Percentiles rank a stretch among this genome's conserved stretches.
Evolutionary conservation across 2,797 vertebrate genomes (phyloP).

Genomic region (Brotula barbata): DNA sequence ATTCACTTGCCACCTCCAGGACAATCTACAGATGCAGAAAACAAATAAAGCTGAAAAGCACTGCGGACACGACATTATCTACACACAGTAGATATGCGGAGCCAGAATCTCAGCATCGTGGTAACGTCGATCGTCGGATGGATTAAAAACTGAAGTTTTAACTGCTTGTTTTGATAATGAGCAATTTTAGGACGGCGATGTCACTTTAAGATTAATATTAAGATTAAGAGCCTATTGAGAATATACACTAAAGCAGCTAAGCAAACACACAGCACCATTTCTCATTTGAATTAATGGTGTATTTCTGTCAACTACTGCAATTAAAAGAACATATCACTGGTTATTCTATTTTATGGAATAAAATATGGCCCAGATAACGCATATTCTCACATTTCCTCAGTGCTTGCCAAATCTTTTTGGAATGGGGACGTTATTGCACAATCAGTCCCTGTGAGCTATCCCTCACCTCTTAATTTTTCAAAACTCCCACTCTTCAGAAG

Average conservation of each 20-base stretch:
- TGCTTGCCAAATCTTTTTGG: slow-evolving; percentile 29
- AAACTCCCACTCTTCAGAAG: slow-evolving; percentile 44
- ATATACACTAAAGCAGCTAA: not conserved
- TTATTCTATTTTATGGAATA: slow-evolving; percentile 36
- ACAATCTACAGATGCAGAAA: slow-evolving; percentile 52
- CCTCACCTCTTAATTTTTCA: slow-evolving; percentile 45
- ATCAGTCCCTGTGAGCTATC: slow-evolving; percentile 48
- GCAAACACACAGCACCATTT: slow-evolving; percentile 18
- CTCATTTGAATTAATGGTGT: slow-evolving; percentile 13
- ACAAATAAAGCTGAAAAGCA: slow-evolving; percentile 33
- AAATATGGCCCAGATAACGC: slow-evolving; percentile 56
- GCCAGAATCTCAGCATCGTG: slow-evolving; percentile 7
- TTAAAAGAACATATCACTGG: slow-evolving; percentile 31
- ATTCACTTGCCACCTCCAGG: slow-evolving; percentile 55
- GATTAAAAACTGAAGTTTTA: slow-evolving; percentile 4
- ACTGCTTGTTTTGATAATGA: slow-evolving; percentile 1
- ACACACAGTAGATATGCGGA: not conserved
- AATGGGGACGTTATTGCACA: slow-evolving; percentile 44
- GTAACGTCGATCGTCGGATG: not conserved
- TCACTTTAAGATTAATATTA: slow-evolving; percentile 5
- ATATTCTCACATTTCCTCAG: slow-evolving; percentile 49
- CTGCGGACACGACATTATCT: not conserved
- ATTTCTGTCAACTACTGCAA: not conserved
- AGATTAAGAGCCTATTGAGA: slow-evolving; percentile 7
- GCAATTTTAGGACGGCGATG: not conserved